Base-by-base conservation (phyloP, 2,113 vertebrate species). In the Apus apus region DNA sequence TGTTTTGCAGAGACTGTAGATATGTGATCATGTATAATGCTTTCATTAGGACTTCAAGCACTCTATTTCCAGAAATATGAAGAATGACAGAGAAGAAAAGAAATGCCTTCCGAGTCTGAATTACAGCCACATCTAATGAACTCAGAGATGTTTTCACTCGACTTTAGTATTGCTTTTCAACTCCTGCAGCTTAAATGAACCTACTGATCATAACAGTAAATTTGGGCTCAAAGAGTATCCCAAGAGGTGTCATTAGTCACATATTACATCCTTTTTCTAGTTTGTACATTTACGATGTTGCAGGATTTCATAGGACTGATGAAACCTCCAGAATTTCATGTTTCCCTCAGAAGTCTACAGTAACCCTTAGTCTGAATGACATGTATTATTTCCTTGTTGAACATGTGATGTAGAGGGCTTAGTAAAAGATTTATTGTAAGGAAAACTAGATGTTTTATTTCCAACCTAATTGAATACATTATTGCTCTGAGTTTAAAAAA, bases 241-340 rank as follows among this genome's bases (percentile, higher is more conserved):
- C 98, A 97, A 57, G 98, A 98, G 98, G 97, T 97, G 94, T 98
- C 97, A 98, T 98, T 98, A 98, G 98, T 97, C 97, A 97, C 97
- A 96, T 97, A 98, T 95, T 98, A 97, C 97, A 98, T 97, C 98
- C 96, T 97, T 98, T 98, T 98, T 97, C 98, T 98, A 98, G 98
- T 98, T 98, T 98, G 98, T 98, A 98, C 96, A 82, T 94, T 97
- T 97, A 96, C 95, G 62, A 26, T 96, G 96, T 97, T 97, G 85
- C 86, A 58, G 89, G 84, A 88, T 96, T 98, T 98, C 97, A 95
- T 96, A 96, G 89, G 92, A 97, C 96, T 98, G 97, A 97, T 98
- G 98, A 98, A 98, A 97, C 97, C 96, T 97, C 93, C 97, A 97
- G 96, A 98, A 98, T 96, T 98, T 97, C 97, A 92, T 97, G 97